A percentile compares a stretch with the other conserved stretches of the same genome.
Conservation (phyloP, 2,113 vertebrate genomes). For the Sula dactylatra region DNA sequence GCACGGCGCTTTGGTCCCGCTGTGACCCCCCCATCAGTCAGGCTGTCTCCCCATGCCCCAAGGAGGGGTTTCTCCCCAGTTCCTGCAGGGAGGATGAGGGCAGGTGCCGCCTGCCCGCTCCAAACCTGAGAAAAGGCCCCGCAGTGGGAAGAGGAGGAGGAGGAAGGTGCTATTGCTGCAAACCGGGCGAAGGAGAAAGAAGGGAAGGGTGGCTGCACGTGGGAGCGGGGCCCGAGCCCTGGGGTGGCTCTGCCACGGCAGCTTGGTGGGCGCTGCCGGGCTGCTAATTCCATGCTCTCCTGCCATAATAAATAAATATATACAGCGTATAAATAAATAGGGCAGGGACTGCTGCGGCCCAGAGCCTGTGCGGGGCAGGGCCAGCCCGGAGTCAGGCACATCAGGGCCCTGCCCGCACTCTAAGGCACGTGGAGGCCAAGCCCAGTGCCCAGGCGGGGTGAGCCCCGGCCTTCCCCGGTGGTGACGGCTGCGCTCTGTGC, state of each 20-base stretch:
- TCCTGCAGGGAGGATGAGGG: background rate
- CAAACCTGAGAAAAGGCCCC: background rate
- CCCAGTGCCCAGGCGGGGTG: background rate
- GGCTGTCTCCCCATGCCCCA: background rate
- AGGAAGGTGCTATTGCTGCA: conserved; percentile 20
- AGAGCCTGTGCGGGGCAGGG: background rate
- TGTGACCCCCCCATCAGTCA: too few relatives aligned
- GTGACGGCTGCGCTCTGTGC: background rate
- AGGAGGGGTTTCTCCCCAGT: background rate
- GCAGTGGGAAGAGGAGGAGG: background rate
- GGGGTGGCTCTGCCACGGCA: background rate
- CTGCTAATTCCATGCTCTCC: background rate
- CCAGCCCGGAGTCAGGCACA: background rate
- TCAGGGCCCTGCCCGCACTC: background rate
- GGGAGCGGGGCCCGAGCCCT: background rate
- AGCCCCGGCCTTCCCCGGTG: background rate
- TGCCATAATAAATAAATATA: conserved; percentile 63
- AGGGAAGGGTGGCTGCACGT: background rate
- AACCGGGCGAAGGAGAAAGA: background rate
- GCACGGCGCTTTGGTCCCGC: background rate
- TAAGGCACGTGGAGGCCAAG: background rate
- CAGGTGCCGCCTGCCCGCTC: background rate
- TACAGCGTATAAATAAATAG: conserved; percentile 67
- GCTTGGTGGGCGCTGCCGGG: background rate
- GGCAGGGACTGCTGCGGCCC: background rate